Conservation (phyloP, 1,140 invertebrate species). For the Linepithema humile region DNA sequence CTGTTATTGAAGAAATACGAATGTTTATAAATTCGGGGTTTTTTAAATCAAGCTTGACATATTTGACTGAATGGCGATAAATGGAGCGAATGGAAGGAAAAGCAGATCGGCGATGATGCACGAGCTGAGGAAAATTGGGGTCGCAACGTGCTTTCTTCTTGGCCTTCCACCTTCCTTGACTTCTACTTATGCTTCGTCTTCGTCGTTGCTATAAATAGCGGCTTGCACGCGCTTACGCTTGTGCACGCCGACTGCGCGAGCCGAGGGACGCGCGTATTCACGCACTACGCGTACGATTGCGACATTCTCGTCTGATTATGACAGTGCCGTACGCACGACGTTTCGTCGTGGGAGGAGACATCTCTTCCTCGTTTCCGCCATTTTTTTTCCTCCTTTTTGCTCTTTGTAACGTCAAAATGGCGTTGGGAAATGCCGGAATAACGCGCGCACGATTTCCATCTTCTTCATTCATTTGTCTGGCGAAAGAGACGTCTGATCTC, state of each 20-base stretch:
- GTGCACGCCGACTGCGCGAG: slow-evolving; percentile 43
- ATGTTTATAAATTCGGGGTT: not conserved
- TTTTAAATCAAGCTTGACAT: not conserved
- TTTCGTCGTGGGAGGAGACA: not conserved
- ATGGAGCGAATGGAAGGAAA: not conserved
- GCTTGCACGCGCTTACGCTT: slow-evolving; percentile 44
- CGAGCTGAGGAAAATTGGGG: slow-evolving; percentile 62
- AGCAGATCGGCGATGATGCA: slow-evolving; percentile 41
- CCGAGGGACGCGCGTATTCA: slow-evolving; percentile 51
- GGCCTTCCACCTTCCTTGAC: slow-evolving; percentile 67
- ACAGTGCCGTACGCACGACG: slow-evolving; percentile 34
- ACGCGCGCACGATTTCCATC: not conserved
- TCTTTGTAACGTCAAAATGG: not conserved
- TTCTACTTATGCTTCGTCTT: slow-evolving; percentile 50
- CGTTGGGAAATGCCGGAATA: not conserved
- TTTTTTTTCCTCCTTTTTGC: not conserved
- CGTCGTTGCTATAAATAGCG: slow-evolving; percentile 57
- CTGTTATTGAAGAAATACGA: not conserved
- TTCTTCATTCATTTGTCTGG: not conserved
- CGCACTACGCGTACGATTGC: slow-evolving; percentile 44
- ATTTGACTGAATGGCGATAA: slow-evolving; percentile 4
- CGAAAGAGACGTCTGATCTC: not conserved
- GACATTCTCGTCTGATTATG: slow-evolving; percentile 33
- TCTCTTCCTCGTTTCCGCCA: slow-evolving; percentile 30
- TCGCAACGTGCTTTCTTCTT: slow-evolving; percentile 66